Base-by-base conservation (phyloP, 1,140 invertebrate species). In the Tetramorium alpestre region DNA sequence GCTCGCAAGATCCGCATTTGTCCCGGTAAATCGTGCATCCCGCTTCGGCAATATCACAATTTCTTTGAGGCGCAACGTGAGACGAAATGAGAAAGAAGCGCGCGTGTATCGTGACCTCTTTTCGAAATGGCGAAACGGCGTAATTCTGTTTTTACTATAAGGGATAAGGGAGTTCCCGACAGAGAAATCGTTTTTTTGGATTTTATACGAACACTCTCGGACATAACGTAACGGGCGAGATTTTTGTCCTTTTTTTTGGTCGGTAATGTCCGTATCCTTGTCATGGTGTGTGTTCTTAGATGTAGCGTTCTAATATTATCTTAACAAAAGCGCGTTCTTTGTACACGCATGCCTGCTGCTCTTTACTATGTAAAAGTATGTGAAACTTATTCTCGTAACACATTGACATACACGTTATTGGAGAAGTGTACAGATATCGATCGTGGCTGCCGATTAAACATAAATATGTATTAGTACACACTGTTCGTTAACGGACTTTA, bases 331-430 rank as follows among this genome's bases (percentile, higher is more conserved):
- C 82, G 81, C 81, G 75, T 89, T 87, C 88, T 89, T 93, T 91
- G 87, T 92, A 91, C 91, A 88, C 91, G 93, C 92, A 93, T 93
- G 93, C 89, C 92, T 92, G 92, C 87, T 93, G 89, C 89, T 93
- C 91, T 89, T 88, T 92, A 90, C 62, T 41, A 70, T 77, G 54
- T 75, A 64, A 78, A 87, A 84, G 22, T 89, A 90, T 86, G 73
- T 82, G 38, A 33, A 77, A 89, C 62, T 82, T 81, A 44, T 51
- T 82, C 28, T 82, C 25, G 38, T 87, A 64, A 84, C 41, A 80
- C 25, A 58, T 88, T 73, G 58, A 82, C 54, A 33, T 4, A 77
- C 16, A 25, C n/a, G 33, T 82, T 88, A 64, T 81, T 70, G 69
- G 60, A 67, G 44, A 64, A 81, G 41, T 64, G 56, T 49, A 54